These are phyloP conservation scores for Amyelois transitella DNA, from an alignment of 1,140 invertebrate genomes.

Conservation along the genomic window DNA sequence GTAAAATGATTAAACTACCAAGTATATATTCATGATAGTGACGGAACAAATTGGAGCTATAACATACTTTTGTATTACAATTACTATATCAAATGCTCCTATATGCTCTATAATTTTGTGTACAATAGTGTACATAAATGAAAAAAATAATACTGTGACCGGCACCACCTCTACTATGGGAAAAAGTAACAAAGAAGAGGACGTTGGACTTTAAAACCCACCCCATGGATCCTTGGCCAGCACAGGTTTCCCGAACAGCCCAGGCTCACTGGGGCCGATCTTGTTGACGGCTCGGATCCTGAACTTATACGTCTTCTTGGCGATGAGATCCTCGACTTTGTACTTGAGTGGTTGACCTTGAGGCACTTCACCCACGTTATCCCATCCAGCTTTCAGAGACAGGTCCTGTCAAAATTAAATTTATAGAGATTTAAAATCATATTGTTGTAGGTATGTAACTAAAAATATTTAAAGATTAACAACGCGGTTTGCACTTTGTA, in stretches of 20 bases:
- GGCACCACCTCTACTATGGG: neutral
- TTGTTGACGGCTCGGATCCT: slow-evolving; percentile 96
- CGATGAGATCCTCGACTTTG: slow-evolving; percentile 90
- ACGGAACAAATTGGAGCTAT: too few species aligned
- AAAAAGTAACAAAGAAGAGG: neutral
- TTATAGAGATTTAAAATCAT: too few species aligned
- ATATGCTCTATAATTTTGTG: too few species aligned
- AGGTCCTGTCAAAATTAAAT: slow-evolving; percentile 51
- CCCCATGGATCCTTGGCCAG: slow-evolving; percentile 98
- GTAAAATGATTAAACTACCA: too few species aligned
- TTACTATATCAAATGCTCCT: neutral
- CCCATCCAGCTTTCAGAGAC: slow-evolving; percentile 84
- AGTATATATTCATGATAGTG: too few species aligned
- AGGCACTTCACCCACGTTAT: slow-evolving; percentile 84
- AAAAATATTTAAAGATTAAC: too few species aligned
- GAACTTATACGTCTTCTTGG: slow-evolving; percentile 95
- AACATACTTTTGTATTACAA: too few species aligned
- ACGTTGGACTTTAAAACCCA: slow-evolving; percentile 75
- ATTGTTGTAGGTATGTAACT: too few species aligned
- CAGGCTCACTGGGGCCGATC: slow-evolving; percentile 90
- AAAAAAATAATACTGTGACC: too few species aligned
- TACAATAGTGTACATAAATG: too few species aligned
- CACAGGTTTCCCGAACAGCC: slow-evolving; percentile 88
- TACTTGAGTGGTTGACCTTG: slow-evolving; percentile 80
- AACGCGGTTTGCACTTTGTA: too few species aligned